A percentile compares a stretch with the other conserved stretches of the same genome.
Evolutionary conservation across 2,113 vertebrate genomes (phyloP).

Genomic region (Bucco capensis): DNA sequence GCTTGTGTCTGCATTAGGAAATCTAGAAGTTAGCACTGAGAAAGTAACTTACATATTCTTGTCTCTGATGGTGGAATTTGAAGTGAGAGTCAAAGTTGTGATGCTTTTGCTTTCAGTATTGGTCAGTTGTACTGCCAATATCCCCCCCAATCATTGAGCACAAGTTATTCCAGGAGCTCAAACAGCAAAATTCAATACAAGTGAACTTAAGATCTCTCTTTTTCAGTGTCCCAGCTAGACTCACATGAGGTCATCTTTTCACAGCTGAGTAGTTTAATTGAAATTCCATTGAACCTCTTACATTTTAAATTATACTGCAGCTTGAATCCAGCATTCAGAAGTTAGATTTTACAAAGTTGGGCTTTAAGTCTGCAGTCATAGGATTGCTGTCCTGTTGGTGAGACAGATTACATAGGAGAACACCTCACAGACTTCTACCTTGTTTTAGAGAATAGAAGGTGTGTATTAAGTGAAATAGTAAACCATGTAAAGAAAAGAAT

Average conservation of each 20-base stretch:
- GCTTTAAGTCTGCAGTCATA: neutral
- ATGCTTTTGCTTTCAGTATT: neutral
- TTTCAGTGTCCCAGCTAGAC: neutral
- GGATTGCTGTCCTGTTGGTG: neutral
- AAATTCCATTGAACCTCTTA: neutral
- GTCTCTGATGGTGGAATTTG: neutral
- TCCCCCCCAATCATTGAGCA: neutral
- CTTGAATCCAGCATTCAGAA: neutral
- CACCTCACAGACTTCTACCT: neutral
- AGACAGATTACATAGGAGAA: neutral
- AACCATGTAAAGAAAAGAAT: neutral
- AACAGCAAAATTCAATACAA: neutral
- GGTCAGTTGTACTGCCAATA: neutral
- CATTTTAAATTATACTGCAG: neutral
- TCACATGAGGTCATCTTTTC: neutral
- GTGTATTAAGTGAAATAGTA: neutral
- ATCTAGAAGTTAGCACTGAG: neutral
- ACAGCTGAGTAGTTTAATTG: neutral
- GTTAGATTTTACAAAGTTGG: neutral
- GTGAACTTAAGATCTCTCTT: neutral
- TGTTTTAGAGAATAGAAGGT: neutral
- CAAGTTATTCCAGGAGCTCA: neutral
- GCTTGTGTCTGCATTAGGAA: neutral
- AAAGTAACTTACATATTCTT: neutral
- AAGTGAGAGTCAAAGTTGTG: neutral